Evolutionary conservation across 2,797 vertebrate species (phyloP), one percentile per base, ranked within the genome.

Genomic region (Silurus aristotelis): DNA sequence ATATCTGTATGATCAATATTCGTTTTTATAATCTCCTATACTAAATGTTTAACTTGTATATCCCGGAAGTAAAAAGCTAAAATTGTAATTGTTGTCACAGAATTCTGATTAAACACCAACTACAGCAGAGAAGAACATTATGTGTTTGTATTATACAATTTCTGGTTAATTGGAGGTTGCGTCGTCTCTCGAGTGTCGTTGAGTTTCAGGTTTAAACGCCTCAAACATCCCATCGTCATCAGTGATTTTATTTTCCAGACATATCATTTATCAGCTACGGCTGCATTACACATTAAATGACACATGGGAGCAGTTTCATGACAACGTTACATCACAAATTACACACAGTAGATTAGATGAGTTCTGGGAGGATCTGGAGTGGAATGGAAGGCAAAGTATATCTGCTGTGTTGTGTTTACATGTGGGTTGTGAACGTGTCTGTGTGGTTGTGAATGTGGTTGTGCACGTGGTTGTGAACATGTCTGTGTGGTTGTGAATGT

Each of bases 271-370:
- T 83, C 81, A 83, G 27, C 67, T 60, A 15, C 2, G 31, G 19
- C 55, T 60, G 55, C 67, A 72, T 46, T 83, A 46, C 20, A 8
- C 67, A 60, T 14, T 72, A 83, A 72, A 83, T 83, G 81, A 60
- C 12, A 67, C 68, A 72, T 72, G 81, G 55, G 81, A 83, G 60
- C 6, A 48, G 60, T 46, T 67, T 71, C 67, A 38, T 60, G 55
- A 83, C 55, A 4, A 25, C 58, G 67, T 31, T 82, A 71, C 17
- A 70, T 82, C 68, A 46, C 22, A 63, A 66, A 66, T 64, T 80
- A 66, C 66, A 64, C 38, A 66, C 48, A 43, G 78, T 66, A 66
- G 63, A 66, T 80, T 80, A 66, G 22, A 43, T 2, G 0, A 70
- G 56, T 25, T 58, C 64, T n/a, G 52, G 78, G 76, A 78, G 76